Conservation (phyloP, 2,888 invertebrate species). For the Acanthococcus lagerstroemiae region DNA sequence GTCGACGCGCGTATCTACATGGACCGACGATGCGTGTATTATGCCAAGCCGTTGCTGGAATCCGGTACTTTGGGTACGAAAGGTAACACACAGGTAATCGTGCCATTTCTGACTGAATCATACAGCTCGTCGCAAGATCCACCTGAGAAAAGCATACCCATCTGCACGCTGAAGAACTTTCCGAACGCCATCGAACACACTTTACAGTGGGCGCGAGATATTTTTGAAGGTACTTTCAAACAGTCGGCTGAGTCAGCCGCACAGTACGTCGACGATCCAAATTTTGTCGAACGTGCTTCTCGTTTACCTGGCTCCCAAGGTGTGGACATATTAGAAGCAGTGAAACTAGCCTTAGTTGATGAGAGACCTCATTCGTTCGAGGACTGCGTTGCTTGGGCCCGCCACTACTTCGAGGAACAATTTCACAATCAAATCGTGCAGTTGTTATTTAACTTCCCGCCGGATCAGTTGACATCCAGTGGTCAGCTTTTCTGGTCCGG, state of each 20-base stretch:
- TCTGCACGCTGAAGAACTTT: slow-evolving; percentile 97
- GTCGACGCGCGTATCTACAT: slow-evolving; percentile 96
- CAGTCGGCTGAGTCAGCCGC: slow-evolving; percentile 83
- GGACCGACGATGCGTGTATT: slow-evolving; percentile 96
- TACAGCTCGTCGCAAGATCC: slow-evolving; percentile 97
- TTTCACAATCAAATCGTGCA: slow-evolving; percentile 93
- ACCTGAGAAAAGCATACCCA: slow-evolving; percentile 96
- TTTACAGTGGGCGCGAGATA: slow-evolving; percentile 81
- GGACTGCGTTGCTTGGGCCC: slow-evolving; percentile 84
- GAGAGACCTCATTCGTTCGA: slow-evolving; percentile 73
- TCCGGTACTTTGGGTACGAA: slow-evolving; percentile 98
- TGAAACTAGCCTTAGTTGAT: slow-evolving; percentile 69
- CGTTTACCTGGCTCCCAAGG: slow-evolving; percentile 85
- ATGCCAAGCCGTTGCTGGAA: slow-evolving; percentile 88
- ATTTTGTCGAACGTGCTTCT: slow-evolving; percentile 73
- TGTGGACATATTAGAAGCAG: slow-evolving; percentile 71
- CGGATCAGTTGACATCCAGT: slow-evolving; percentile 74
- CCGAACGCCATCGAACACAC: slow-evolving; percentile 98
- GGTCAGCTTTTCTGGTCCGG: slow-evolving; percentile 97
- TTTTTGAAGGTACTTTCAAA: slow-evolving; percentile 86
- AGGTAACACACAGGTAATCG: slow-evolving; percentile 92
- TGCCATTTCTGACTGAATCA: slow-evolving; percentile 91
- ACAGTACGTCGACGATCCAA: slow-evolving; percentile 67
- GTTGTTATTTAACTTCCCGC: slow-evolving; percentile 92
- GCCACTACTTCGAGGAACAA: slow-evolving; percentile 71